Evolutionary conservation across 2,888 invertebrate species (phyloP).

Genomic region (Andrena chrysosceles): DNA sequence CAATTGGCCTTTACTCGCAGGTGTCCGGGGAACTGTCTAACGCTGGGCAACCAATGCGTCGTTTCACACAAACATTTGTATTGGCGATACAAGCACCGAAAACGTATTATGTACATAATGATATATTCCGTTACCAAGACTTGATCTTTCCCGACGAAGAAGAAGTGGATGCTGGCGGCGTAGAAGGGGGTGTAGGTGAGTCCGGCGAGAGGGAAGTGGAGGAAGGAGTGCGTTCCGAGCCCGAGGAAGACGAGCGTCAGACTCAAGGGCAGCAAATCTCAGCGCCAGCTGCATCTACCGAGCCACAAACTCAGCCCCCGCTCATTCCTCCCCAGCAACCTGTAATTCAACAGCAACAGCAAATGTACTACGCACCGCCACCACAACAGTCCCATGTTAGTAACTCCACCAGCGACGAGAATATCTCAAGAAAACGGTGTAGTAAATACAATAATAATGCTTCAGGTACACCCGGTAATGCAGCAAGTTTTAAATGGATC

Average conservation of each 20-base stretch:
- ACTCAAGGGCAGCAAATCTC: constrained; percentile 78
- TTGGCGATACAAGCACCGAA: constrained; percentile 97
- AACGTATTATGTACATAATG: constrained; percentile 99
- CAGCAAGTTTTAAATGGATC: constrained; percentile 82
- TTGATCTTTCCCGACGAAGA: constrained; percentile 83
- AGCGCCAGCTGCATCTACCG: constrained; percentile 72
- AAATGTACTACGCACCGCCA: constrained; percentile 75
- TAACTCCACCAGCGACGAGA: neutral
- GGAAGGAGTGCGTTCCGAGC: constrained; percentile 89
- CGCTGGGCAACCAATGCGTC: constrained; percentile 98
- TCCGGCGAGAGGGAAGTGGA: constrained; percentile 86
- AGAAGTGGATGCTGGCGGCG: constrained; percentile 79
- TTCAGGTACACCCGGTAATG: constrained; percentile 81
- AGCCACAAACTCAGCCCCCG: constrained; percentile 73
- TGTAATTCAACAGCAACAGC: constrained; percentile 76
- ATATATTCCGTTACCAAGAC: constrained; percentile 98
- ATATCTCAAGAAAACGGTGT: neutral
- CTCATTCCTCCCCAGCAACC: constrained; percentile 76
- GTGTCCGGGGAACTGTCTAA: constrained; percentile 99
- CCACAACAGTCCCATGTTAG: constrained; percentile 77
- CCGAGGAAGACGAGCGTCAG: constrained; percentile 88
- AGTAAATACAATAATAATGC: constrained; percentile 14
- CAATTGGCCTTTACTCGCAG: constrained; percentile 78
- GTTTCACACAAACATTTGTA: constrained; percentile 99
- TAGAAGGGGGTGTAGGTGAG: constrained; percentile 77